Base-by-base conservation (phyloP, 2,113 vertebrate species). In the Passer domesticus region DNA sequence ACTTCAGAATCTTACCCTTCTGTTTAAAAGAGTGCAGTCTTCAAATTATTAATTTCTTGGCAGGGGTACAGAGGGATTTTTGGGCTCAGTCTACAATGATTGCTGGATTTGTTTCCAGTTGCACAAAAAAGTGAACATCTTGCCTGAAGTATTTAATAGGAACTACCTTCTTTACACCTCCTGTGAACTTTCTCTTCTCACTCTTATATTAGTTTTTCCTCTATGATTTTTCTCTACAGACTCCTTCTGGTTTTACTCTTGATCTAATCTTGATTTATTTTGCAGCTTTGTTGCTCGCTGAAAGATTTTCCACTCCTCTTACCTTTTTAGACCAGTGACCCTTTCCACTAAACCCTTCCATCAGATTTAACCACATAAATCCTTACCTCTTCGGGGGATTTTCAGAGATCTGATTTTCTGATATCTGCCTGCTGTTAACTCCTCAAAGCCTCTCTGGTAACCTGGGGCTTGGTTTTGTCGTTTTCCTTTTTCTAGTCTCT, bases 201-300 rank as follows among this genome's bases (percentile, higher is more conserved):
- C 27, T 70, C 49, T 79, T 72, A 28, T 9, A 66, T 52, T 84
- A 55, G 35, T 60, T 89, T 77, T 81, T 60, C 27, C 69, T 72
- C 43, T 49, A 50, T 11, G 5, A 50, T 81, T 94, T 92, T 89
- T 91, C 56, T 78, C 64, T 50, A 47, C 52, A 87, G 67, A 63
- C 30, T 63, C 76, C 46, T 93, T 58, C 69, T 95, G 83, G 53
- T 69, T 94, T 94, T 92, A 77, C 49, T 94, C 80, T 77, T 91
- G 39, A 92, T 89, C 74, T 87, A 60, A 87, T 82, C 77, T 89
- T 92, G 78, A 94, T 94, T 92, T 87, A 79, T 91, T 96, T 92
- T 87, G 58, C 90, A 96, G 87, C 81, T 87, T 91, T 84, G 14
- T 20, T 94, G 52, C 66, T 58, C 0, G 0, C 39, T 87, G 74